These are phyloP conservation scores for Heteromormyrus szaboi DNA, from an alignment of 2,797 vertebrate genomes.

Conservation along the genomic window DNA sequence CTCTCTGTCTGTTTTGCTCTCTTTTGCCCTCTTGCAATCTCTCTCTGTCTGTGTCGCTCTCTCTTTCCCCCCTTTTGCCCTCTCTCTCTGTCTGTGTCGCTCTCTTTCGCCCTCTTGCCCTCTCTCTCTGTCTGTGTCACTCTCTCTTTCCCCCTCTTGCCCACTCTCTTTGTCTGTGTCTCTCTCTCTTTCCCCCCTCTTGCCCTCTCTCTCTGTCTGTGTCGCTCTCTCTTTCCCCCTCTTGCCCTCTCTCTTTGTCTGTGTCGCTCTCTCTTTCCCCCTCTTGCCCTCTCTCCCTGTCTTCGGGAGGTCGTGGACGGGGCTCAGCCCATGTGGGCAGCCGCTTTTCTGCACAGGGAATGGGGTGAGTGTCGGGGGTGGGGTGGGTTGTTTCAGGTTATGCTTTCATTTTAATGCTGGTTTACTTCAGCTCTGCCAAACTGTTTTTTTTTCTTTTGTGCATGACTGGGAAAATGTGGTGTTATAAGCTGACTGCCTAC, in stretches of 20 bases:
- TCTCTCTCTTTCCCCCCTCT: conserved; percentile 54
- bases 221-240: conserved; percentile 51
- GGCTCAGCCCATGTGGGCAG: conserved; percentile 72
- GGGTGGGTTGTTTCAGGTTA: background rate
- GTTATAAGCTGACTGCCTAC: background rate
- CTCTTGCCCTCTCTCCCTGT: conserved; percentile 69
- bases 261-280: conserved; percentile 39
- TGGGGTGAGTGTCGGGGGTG: conserved; percentile 71
- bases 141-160: conserved; percentile 56
- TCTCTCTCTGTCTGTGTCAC: conserved; percentile 48
- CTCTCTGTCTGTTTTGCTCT: background rate
- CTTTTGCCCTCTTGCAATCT: conserved; percentile 69
- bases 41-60: conserved; percentile 35
- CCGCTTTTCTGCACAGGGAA: conserved; percentile 87
- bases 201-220: conserved; percentile 61
- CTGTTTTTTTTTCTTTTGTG: conserved; percentile 15
- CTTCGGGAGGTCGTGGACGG: conserved; percentile 70
- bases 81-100: conserved; percentile 48
- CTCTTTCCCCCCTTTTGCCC: conserved; percentile 64
- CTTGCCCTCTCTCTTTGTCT: conserved; percentile 62
- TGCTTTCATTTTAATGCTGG: background rate
- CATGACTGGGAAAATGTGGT: background rate
- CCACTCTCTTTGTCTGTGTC: conserved; percentile 59
- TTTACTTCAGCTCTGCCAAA: conserved; percentile 24
- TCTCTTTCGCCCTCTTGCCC: conserved; percentile 53